Conservation (phyloP, 2,113 vertebrate genomes). For the Clinocottus analis region DNA sequence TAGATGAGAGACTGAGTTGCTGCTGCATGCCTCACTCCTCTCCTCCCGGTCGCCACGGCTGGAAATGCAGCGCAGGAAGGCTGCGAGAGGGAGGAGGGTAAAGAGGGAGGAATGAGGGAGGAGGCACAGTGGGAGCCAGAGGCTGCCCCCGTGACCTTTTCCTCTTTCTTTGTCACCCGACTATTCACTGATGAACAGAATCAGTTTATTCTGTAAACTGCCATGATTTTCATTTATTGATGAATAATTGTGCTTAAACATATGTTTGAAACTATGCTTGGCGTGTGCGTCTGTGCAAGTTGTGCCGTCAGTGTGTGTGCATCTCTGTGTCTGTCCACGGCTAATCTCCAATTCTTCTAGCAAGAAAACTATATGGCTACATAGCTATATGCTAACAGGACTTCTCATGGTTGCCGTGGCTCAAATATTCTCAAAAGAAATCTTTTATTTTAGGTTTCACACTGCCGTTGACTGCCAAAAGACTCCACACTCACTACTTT, state of each 20-base stretch:
- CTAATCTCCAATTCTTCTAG: not conserved
- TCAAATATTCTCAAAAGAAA: not conserved
- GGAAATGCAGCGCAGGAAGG: conserved; percentile 45
- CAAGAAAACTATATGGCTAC: no score
- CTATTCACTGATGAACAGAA: not conserved
- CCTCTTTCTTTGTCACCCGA: conserved; percentile 5
- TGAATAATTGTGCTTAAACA: not conserved
- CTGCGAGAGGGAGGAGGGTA: conserved; percentile 39
- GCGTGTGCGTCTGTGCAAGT: not conserved
- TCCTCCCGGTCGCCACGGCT: conserved; percentile 51
- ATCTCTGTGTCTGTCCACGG: not conserved
- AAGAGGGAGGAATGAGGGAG: conserved; percentile 67
- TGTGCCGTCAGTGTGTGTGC: not conserved
- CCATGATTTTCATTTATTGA: not conserved
- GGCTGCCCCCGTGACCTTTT: conserved; percentile 48
- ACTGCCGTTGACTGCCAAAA: not conserved
- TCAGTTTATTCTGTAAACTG: not conserved
- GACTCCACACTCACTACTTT: not conserved
- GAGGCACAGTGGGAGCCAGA: conserved; percentile 65
- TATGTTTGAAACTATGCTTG: not conserved
- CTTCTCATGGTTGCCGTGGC: not conserved
- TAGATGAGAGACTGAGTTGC: conserved; percentile 39
- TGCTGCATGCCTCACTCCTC: conserved; percentile 55
- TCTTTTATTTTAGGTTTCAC: not conserved
- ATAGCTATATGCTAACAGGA: not conserved